phyloP scores from a whole-genome alignment of 1,140 invertebrate genomes.

The Leptopilina clavipes region DNA sequence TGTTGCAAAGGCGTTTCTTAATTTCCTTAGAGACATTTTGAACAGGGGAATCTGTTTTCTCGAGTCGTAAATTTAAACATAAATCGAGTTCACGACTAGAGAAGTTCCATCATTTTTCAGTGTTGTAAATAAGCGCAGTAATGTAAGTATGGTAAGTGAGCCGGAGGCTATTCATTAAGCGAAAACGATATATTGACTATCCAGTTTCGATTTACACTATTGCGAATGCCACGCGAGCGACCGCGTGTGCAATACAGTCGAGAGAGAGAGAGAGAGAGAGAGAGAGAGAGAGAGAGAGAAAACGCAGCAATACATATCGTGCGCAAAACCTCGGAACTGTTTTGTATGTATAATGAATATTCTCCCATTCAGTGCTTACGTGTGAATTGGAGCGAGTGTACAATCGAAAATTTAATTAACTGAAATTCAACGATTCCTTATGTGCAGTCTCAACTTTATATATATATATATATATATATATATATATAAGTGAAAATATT shows the following conservation, averaged over 20 bases:
- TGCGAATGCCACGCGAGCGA: conserved; percentile 34
- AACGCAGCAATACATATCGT: not conserved
- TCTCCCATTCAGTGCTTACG: too few species aligned
- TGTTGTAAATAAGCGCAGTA: conserved; percentile 41
- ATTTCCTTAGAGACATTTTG: conserved; percentile 24
- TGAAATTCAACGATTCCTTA: too few species aligned
- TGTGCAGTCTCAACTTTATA: too few species aligned
- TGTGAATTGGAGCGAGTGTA: too few species aligned
- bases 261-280: too few species aligned
- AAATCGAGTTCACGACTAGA: conserved; percentile 20
- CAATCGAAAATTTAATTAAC: too few species aligned
- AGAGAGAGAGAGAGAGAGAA: too few species aligned
- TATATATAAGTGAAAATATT: too few species aligned
- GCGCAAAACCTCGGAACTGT: too few species aligned
- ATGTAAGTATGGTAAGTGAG: conserved; percentile 35
- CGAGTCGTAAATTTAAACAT: conserved; percentile 27
- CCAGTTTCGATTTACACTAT: conserved; percentile 46
- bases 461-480: too few species aligned
- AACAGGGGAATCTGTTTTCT: conserved; percentile 5
- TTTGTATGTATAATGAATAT: too few species aligned
- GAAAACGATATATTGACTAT: conserved; percentile 47
- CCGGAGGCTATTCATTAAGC: conserved; percentile 38
- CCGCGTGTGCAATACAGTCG: conserved; percentile 4
- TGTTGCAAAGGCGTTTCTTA: conserved; percentile 17
- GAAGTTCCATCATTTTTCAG: conserved; percentile 24